phyloP scores from a whole-genome alignment of 2,888 invertebrate genomes.

The Phaedon cochleariae region DNA sequence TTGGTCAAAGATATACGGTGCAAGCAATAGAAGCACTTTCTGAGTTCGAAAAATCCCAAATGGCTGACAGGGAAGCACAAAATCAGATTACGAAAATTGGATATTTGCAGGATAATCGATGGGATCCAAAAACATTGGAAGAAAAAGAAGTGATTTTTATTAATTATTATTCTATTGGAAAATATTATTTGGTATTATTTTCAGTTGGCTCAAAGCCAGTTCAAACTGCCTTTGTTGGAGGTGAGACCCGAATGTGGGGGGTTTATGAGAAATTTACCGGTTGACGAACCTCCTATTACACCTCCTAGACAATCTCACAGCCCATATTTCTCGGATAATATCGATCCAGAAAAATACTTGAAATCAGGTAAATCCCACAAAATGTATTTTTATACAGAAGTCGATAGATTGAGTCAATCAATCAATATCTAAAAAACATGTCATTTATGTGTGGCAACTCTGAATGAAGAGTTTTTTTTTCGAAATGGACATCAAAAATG shows the following conservation, averaged over 20 bases:
- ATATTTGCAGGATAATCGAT: constrained; percentile 70
- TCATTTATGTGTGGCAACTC: too few relatives aligned
- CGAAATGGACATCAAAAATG: too few relatives aligned
- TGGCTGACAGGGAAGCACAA: constrained; percentile 67
- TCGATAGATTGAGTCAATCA: too few relatives aligned
- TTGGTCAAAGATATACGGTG: constrained; percentile 77
- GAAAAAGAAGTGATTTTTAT: constrained; percentile 68
- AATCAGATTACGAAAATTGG: constrained; percentile 69
- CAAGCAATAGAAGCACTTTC: constrained; percentile 77
- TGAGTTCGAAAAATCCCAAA: constrained; percentile 73
- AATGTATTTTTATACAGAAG: too few relatives aligned
- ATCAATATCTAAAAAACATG: too few relatives aligned
- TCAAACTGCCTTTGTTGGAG: constrained; percentile 73
- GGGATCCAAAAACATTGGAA: constrained; percentile 69
- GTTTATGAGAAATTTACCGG: constrained; percentile 68
- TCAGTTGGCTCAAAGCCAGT: constrained; percentile 74
- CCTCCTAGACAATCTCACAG: constrained; percentile 68
- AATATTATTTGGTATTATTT: constrained; percentile 17
- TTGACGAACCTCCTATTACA: constrained; percentile 68
- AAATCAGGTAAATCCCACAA: constrained; percentile 66
- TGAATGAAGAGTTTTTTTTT: too few relatives aligned
- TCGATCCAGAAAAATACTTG: constrained; percentile 70
- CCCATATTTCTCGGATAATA: constrained; percentile 74
- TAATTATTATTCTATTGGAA: too few relatives aligned
- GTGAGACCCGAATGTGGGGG: constrained; percentile 76